These are phyloP conservation scores for Morpho helenor DNA, from an alignment of 2,888 invertebrate species.

Conservation along the genomic window DNA sequence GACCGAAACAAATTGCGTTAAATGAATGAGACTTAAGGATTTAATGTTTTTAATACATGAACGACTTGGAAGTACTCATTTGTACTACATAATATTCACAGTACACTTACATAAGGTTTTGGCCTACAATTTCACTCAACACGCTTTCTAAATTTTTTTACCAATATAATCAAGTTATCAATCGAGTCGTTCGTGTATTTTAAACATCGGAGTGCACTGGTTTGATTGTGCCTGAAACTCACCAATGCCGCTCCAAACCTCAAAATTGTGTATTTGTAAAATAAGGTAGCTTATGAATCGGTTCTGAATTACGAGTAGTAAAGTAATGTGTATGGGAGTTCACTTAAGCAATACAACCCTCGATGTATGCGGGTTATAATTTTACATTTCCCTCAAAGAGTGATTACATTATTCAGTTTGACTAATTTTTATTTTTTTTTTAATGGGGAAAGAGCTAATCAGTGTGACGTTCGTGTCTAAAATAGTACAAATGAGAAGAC, in stretches of 20 bases:
- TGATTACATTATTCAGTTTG: constrained; percentile 78
- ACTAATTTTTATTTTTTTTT: constrained; percentile 65
- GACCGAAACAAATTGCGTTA: constrained; percentile 50
- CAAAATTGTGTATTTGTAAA: constrained; percentile 70
- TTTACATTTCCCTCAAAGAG: constrained; percentile 55
- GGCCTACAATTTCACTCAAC: constrained; percentile 19
- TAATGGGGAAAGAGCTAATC: constrained; percentile 71
- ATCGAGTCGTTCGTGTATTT: constrained; percentile 53
- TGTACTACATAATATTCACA: constrained; percentile 2
- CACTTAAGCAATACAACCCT: constrained; percentile 47
- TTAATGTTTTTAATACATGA: constrained; percentile 63
- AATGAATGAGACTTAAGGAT: constrained; percentile 52
- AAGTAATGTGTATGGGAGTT: constrained; percentile 57
- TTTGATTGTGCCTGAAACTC: constrained; percentile 76
- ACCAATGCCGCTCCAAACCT: constrained; percentile 78
- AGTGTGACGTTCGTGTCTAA: constrained; percentile 78
- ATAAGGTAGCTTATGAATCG: constrained; percentile 57
- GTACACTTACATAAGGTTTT: constrained; percentile 4
- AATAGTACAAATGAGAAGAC: constrained; percentile 81
- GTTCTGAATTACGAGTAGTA: constrained; percentile 60
- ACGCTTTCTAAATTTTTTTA: constrained; percentile 9
- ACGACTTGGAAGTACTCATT: constrained; percentile 28
- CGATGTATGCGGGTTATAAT: too few species aligned
- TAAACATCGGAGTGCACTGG: constrained; percentile 71
- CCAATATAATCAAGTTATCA: neutral